Percentiles rank a stretch among this genome's conserved stretches.
These are phyloP conservation scores for Peromyscus eremicus DNA, from an alignment of 2,797 vertebrate genomes.

Conservation along the genomic window DNA sequence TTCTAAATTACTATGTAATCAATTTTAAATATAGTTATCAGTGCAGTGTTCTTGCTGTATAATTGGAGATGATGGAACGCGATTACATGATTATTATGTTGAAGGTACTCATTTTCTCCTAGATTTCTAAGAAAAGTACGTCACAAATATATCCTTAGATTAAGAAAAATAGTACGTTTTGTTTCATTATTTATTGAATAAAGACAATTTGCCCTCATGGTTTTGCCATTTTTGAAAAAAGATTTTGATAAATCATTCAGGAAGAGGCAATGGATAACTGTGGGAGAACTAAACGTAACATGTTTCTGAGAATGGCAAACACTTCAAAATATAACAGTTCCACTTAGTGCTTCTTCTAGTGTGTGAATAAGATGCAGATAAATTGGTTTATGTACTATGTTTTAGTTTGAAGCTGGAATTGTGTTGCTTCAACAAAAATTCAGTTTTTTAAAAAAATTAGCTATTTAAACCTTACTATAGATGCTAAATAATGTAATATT, in stretches of 20 bases:
- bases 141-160: slow-evolving; percentile 41
- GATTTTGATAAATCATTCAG: slow-evolving; percentile 10
- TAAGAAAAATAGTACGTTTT: slow-evolving; percentile 48
- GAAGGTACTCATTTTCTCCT: slow-evolving; percentile 63
- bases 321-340: background rate
- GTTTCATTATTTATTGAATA: background rate
- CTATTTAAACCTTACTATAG: slow-evolving; percentile 44
- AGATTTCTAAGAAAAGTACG: slow-evolving; percentile 52
- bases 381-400: background rate
- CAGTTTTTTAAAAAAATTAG: slow-evolving; percentile 26
- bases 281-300: background rate
- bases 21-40: slow-evolving; percentile 67
- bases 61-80: slow-evolving; percentile 71
- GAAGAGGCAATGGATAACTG: background rate
- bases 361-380: background rate
- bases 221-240: background rate
- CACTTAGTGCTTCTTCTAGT: background rate
- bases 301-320: background rate
- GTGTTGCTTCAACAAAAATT: background rate
- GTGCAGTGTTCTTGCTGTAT: slow-evolving; percentile 56
- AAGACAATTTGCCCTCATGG: background rate
- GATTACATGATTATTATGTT: slow-evolving; percentile 77
- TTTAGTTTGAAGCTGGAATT: background rate
- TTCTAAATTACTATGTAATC: slow-evolving; percentile 68
- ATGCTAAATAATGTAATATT: slow-evolving; percentile 5